phyloP scores from a whole-genome alignment of 2,797 vertebrate genomes.

The Enteromius afrohamiltoni region DNA sequence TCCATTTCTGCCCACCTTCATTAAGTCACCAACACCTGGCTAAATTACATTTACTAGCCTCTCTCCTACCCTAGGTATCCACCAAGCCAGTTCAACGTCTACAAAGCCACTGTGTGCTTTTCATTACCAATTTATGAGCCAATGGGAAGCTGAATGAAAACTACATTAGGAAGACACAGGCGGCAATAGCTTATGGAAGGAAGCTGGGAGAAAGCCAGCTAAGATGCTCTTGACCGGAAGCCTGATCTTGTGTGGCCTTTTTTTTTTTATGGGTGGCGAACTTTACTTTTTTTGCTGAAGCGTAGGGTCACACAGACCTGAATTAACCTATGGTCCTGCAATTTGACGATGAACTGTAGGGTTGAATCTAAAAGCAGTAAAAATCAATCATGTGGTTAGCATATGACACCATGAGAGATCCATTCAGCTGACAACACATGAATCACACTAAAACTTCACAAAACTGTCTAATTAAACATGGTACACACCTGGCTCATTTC shows the following conservation, averaged over 20 bases:
- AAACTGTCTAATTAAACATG: neutral
- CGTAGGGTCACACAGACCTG: neutral
- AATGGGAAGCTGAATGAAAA: conserved; percentile 33
- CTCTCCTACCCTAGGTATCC: conserved; percentile 17
- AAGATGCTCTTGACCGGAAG: neutral
- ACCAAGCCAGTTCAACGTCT: conserved; percentile 24
- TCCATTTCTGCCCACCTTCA: conserved; percentile 8
- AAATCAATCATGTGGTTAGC: conserved; percentile 11
- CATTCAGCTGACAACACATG: conserved; percentile 9
- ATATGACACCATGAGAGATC: neutral
- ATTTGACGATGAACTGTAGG: neutral
- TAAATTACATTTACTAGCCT: conserved; percentile 16
- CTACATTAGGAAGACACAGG: conserved; percentile 36
- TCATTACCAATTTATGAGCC: conserved; percentile 53
- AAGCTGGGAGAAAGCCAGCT: neutral
- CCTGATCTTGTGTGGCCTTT: neutral
- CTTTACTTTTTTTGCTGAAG: neutral
- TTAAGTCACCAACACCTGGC: conserved; percentile 8
- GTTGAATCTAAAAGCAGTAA: neutral
- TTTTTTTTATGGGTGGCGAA: neutral
- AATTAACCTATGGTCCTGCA: conserved; percentile 1
- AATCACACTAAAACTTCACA: neutral
- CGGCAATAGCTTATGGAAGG: conserved; percentile 15
- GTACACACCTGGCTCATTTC: neutral
- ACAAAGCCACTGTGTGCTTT: conserved; percentile 43